Percentiles rank a stretch among this genome's conserved stretches.
phyloP scores from a whole-genome alignment of 2,113 vertebrate genomes.

The Microcebus ravelobensis region DNA sequence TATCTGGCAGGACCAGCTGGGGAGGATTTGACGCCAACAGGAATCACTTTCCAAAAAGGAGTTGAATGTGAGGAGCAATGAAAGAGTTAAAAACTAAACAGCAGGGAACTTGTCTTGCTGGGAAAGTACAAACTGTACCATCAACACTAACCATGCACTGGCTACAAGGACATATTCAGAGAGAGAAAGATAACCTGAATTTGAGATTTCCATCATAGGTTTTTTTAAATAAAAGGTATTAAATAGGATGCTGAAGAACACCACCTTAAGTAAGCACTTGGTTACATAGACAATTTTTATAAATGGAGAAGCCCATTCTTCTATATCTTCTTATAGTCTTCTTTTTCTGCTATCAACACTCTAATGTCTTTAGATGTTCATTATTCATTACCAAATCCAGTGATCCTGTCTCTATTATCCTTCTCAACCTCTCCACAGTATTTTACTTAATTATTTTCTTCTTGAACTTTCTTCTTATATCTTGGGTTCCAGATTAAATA shows the following conservation, averaged over 20 bases:
- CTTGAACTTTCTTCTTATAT: background rate
- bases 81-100: constrained; percentile 16
- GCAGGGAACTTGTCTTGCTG: background rate
- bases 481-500: background rate
- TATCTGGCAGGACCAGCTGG: constrained; percentile 35
- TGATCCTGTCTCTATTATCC: background rate
- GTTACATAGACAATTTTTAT: background rate
- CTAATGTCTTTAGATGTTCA: background rate
- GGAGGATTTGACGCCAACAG: constrained; percentile 27
- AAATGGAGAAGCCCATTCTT: background rate
- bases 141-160: background rate
- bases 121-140: background rate
- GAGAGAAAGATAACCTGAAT: background rate
- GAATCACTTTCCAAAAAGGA: constrained; percentile 44
- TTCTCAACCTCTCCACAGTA: background rate
- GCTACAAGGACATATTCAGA: background rate
- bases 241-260: background rate
- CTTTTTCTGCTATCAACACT: background rate
- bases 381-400: background rate
- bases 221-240: background rate
- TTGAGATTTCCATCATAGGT: background rate
- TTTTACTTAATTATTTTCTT: background rate
- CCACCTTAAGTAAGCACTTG: background rate
- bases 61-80: background rate
- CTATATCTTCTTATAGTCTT: background rate